A percentile compares a stretch with the other conserved stretches of the same genome.
phyloP scores from a whole-genome alignment of 37 sponge, comb jelly and placozoan species.

The Spongilla lacustris region DNA sequence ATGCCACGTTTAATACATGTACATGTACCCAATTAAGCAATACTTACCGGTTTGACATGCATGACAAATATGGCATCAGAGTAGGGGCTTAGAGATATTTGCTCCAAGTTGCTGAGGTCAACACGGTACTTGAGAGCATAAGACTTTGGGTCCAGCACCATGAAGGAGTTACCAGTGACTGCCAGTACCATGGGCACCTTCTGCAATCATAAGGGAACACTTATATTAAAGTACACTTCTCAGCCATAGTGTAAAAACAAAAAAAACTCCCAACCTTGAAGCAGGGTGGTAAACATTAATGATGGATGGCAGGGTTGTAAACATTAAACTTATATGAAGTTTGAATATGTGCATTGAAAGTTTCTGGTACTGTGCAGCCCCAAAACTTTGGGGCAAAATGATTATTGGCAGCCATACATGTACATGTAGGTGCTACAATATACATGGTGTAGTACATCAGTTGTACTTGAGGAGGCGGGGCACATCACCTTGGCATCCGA shows the following conservation, averaged over 20 bases:
- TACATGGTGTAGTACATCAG: too few species aligned
- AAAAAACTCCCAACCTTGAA: too few species aligned
- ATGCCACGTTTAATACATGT: too few species aligned
- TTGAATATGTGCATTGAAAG: too few species aligned
- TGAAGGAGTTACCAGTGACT: slow-evolving; percentile 60
- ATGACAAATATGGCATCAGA: slow-evolving; percentile 70
- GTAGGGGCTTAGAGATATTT: slow-evolving; percentile 66
- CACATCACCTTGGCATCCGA: slow-evolving; percentile 68
- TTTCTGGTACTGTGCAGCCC: too few species aligned
- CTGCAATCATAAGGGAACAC: slow-evolving; percentile 26
- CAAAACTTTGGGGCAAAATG: too few species aligned
- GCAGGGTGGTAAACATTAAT: too few species aligned
- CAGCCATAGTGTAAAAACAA: not conserved
- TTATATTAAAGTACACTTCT: not conserved
- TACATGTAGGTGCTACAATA: too few species aligned
- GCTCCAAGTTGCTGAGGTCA: slow-evolving; percentile 42
- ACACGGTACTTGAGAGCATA: slow-evolving; percentile 64
- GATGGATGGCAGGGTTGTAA: too few species aligned
- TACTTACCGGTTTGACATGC: slow-evolving; percentile 76
- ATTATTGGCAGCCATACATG: too few species aligned
- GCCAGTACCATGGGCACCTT: slow-evolving; percentile 58
- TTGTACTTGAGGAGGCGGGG: too few species aligned
- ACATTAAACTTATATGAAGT: too few species aligned
- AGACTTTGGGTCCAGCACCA: slow-evolving; percentile 74
- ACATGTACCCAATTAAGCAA: not conserved